Conservation (phyloP, 2,113 vertebrate genomes). For the Chiloscyllium plagiosum region DNA sequence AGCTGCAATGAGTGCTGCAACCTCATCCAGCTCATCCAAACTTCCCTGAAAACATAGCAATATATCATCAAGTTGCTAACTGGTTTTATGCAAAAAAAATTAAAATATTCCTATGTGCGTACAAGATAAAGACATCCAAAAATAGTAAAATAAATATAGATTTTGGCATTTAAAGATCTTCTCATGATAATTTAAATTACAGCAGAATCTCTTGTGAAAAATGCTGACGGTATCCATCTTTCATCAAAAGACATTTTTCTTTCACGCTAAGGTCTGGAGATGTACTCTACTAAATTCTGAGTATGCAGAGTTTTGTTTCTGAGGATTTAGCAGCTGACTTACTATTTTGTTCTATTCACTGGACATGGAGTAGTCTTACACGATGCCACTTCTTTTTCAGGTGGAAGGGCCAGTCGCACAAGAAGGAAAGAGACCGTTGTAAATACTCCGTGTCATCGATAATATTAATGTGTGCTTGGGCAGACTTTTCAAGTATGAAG, state of each 20-base stretch:
- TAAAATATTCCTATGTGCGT: not conserved
- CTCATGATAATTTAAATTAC: not conserved
- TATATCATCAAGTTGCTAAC: not conserved
- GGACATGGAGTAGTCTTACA: not conserved
- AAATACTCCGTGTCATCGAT: no score
- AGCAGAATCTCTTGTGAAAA: not conserved
- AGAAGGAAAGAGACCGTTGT: no score
- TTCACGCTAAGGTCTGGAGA: not conserved
- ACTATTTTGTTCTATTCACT: not conserved
- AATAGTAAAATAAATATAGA: not conserved
- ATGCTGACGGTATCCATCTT: not conserved
- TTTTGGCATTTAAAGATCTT: not conserved
- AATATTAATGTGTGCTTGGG: no score
- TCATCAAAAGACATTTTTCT: not conserved
- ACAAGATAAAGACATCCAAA: not conserved
- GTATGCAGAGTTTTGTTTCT: not conserved
- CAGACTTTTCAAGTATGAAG: no score
- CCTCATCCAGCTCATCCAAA: slow-evolving; percentile 84
- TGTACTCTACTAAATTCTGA: not conserved
- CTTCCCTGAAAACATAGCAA: slow-evolving; percentile 60
- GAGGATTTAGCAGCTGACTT: not conserved
- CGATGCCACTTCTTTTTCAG: not conserved
- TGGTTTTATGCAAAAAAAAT: not conserved
- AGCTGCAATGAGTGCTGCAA: slow-evolving; percentile 86
- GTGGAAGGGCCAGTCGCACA: not conserved